Evolutionary conservation across 2,888 invertebrate species (phyloP).

Genomic region (Ischnus inquisitorius): DNA sequence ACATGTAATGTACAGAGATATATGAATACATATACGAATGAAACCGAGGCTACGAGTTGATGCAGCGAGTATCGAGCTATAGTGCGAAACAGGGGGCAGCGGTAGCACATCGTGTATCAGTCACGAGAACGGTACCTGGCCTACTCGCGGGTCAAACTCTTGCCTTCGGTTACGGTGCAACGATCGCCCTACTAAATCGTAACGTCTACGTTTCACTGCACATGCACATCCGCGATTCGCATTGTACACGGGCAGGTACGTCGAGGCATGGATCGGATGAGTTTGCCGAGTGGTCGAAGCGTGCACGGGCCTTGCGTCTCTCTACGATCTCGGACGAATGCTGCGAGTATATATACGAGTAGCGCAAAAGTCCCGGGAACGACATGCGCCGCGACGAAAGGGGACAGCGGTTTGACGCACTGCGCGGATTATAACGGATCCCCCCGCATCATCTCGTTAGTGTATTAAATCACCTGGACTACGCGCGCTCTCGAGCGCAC

Average conservation of each 20-base stretch:
- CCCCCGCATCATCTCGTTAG: neutral
- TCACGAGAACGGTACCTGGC: constrained; percentile 64
- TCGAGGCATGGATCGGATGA: constrained; percentile 25
- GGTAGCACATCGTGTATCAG: constrained; percentile 29
- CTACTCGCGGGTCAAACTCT: constrained; percentile 60
- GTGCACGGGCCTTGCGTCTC: constrained; percentile 58
- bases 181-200: constrained; percentile 66
- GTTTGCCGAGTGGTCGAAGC: constrained; percentile 59
- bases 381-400: constrained; percentile 42
- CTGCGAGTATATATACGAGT: constrained; percentile 34
- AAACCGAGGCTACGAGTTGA: neutral
- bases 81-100: constrained; percentile 32
- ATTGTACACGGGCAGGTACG: constrained; percentile 8
- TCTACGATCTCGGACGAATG: constrained; percentile 59
- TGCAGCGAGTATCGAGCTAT: neutral
- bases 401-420: constrained; percentile 45
- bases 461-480: neutral
- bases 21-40: neutral
- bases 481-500: neutral
- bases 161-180: constrained; percentile 68
- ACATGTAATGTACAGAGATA: neutral
- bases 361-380: constrained; percentile 38
- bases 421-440: constrained; percentile 36
- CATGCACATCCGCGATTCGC: neutral
- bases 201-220: constrained; percentile 54